These are phyloP conservation scores for Menidia menidia DNA, from an alignment of 2,797 vertebrate species.

Conservation along the genomic window DNA sequence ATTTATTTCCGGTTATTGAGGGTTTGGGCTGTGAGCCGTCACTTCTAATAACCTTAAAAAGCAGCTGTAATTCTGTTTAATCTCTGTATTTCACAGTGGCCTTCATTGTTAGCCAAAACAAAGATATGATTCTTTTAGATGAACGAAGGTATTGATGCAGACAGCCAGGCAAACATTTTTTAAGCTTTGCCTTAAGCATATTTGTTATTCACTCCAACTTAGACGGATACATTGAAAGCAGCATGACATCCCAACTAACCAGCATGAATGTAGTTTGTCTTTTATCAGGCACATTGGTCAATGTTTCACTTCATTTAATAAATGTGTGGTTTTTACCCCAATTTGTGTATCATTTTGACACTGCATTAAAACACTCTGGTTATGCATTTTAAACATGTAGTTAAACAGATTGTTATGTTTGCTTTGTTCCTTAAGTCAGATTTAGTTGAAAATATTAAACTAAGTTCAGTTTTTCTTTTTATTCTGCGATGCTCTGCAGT, in stretches of 20 bases:
- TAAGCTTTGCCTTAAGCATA: neutral
- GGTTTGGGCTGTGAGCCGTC: neutral
- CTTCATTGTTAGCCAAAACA: neutral
- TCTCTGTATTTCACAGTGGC: constrained; percentile 5
- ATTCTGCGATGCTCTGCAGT: no score
- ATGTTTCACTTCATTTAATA: neutral
- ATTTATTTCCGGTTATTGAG: neutral
- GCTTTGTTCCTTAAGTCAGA: no score
- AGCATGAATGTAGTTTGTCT: neutral
- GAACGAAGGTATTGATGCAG: neutral
- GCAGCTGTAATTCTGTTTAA: constrained; percentile 3
- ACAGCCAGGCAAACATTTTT: neutral
- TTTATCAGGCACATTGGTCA: neutral
- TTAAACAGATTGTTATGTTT: no score
- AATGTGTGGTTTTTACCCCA: neutral
- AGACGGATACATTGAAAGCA: neutral
- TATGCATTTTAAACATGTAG: no score
- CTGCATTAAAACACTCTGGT: no score
- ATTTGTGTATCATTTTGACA: no score
- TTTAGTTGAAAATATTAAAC: no score
- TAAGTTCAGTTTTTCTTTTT: no score
- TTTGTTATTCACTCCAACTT: neutral
- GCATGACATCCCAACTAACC: neutral
- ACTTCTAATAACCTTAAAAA: neutral
- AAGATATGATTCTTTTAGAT: neutral